These are phyloP conservation scores for Vombatus ursinus DNA, from an alignment of 2,113 vertebrate genomes.

Conservation along the genomic window DNA sequence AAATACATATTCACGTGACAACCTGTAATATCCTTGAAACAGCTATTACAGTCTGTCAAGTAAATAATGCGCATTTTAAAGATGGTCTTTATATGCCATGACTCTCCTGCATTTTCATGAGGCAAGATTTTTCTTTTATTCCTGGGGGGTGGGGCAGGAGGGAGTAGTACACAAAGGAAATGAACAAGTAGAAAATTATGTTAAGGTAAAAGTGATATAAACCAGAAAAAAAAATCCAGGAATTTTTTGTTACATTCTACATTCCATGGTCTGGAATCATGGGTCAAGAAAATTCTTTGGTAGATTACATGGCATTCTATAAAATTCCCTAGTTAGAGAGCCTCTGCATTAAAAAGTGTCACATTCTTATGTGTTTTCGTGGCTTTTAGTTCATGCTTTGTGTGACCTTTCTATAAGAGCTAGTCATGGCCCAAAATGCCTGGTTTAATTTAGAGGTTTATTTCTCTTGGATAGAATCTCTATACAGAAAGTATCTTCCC, in stretches of 20 bases:
- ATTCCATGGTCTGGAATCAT: constrained; percentile 28
- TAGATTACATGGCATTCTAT: constrained; percentile 22
- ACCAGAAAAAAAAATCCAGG: constrained; percentile 53
- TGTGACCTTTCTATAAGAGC: not conserved
- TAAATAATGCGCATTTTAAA: constrained; percentile 83
- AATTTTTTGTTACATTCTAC: constrained; percentile 31
- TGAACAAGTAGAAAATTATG: constrained; percentile 73
- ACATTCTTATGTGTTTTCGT: not conserved
- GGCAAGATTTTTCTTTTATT: constrained; percentile 75
- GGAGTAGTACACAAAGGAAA: constrained; percentile 76
- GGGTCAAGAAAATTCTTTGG: constrained; percentile 1
- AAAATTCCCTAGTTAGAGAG: constrained; percentile 4
- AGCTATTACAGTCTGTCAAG: constrained; percentile 80
- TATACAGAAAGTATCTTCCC: not conserved
- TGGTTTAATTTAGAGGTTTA: not conserved
- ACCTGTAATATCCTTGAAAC: constrained; percentile 78
- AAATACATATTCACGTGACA: constrained; percentile 80
- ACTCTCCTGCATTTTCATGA: constrained; percentile 80
- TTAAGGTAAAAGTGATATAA: constrained; percentile 72
- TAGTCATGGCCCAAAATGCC: not conserved
- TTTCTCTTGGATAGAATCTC: not conserved
- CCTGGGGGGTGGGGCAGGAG: constrained; percentile 53
- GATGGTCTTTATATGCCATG: constrained; percentile 77
- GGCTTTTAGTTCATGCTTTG: not conserved
- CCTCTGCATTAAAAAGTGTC: constrained; percentile 17